Evolutionary conservation across 2,113 vertebrate species (phyloP), one percentile per base, ranked within the genome.

Genomic region (Thunnus maccoyii): DNA sequence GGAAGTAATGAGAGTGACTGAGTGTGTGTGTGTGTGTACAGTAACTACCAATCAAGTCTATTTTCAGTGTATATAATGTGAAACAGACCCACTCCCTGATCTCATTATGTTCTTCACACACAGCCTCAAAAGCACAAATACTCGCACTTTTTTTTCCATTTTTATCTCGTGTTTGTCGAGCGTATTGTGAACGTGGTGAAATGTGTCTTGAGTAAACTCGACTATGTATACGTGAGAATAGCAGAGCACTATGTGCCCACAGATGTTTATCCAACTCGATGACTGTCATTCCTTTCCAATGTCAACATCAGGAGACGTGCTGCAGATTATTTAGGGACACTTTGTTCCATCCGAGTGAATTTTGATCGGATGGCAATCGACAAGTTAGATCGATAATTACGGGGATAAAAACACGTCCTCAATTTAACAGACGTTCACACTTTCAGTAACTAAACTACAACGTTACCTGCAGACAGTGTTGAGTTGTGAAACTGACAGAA

Each of bases 101-200:
- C 57, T 32, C 36, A 15, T 36, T 11, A 41, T 41, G 36, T 15
- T n/a, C 30, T 46, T 25, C n/a, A 15, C 55, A 17, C 52, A 6
- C 36, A 25, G 13, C 4, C 57, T 22, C 15, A 46, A 1, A 61
- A 5, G 12, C n/a, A 62, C 75, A 52, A 18, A 50, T 1, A 51
- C 11, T 10, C 57, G 10, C 10, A 2, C 32, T 22, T 58, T 55
- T 15, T 32, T 41, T 41, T 9, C 36, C 1, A 2, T 36, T 30
- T 71, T 48, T 18, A 55, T 68, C 48, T 15, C 2, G 12, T 84
- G 63, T 74, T 70, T 76, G 63, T 65, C 13, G 12, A 72, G 10
- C 2, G 10, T 12, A 2, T 44, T 57, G 69, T 2, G 25, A n/a
- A 72, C 22, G 0, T 75, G 67, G 61, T 62, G 58, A 72, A 78